Evolutionary conservation across 2,888 invertebrate species (phyloP).

Genomic region (Microctonus aethiopoides): DNA sequence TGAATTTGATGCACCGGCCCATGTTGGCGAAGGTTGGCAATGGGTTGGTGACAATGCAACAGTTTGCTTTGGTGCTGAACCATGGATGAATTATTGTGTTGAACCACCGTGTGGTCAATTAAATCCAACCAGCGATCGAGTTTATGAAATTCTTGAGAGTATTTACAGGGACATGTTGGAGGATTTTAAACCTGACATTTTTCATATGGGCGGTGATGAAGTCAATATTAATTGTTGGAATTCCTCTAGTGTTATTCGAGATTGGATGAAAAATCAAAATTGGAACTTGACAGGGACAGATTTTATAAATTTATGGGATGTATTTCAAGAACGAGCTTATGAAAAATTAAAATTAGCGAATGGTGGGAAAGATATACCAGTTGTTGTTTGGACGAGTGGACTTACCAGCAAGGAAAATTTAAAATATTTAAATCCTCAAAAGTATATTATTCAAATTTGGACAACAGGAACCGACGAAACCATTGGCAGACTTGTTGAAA

Average conservation of each 20-base stretch:
- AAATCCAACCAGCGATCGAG: conserved; percentile 77
- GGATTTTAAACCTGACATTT: conserved; percentile 79
- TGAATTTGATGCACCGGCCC: conserved; percentile 93
- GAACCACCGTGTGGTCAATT: conserved; percentile 90
- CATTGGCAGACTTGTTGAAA: conserved; percentile 75
- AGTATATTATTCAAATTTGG: conserved; percentile 89
- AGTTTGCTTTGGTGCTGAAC: conserved; percentile 72
- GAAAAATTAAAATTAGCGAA: conserved; percentile 70
- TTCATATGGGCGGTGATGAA: conserved; percentile 92
- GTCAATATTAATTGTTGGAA: conserved; percentile 81
- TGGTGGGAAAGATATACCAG: conserved; percentile 71
- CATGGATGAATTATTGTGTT: conserved; percentile 78
- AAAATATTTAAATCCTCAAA: conserved; percentile 76
- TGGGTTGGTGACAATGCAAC: conserved; percentile 61
- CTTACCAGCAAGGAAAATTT: conserved; percentile 77
- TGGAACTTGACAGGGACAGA: conserved; percentile 71
- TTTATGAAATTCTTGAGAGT: conserved; percentile 77
- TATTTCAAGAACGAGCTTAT: conserved; percentile 78
- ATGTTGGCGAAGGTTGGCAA: conserved; percentile 90
- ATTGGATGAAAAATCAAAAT: conserved; percentile 75
- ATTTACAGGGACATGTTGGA: conserved; percentile 82
- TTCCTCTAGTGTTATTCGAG: conserved; percentile 74
- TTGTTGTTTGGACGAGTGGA: conserved; percentile 85
- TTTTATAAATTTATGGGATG: conserved; percentile 59
- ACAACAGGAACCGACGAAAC: conserved; percentile 76